Conservation (phyloP, 2,113 vertebrate genomes). For the Heptranchias perlo region DNA sequence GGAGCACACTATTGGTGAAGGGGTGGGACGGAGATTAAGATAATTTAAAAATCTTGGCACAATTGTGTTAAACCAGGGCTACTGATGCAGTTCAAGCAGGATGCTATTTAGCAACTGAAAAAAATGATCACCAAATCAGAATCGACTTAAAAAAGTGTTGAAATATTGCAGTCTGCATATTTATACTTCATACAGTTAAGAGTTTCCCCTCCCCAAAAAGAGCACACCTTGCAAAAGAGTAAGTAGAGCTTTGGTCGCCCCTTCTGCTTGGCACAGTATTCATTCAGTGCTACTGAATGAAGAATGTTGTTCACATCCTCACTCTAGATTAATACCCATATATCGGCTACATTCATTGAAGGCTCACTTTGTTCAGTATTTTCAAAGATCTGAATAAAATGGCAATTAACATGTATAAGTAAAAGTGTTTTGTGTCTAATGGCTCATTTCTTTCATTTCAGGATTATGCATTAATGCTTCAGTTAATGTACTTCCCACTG, state of each 20-base stretch:
- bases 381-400: constrained; percentile 28
- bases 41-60: background rate
- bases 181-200: background rate
- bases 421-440: background rate
- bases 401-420: background rate
- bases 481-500: constrained; percentile 5
- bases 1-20: background rate
- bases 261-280: background rate
- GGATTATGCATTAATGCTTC: background rate
- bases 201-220: background rate
- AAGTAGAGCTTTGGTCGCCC: background rate
- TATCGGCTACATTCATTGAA: background rate
- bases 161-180: background rate
- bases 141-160: background rate
- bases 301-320: background rate
- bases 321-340: background rate
- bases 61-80: background rate
- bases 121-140: background rate
- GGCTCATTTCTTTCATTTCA: background rate
- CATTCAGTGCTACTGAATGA: background rate
- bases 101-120: background rate
- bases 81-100: background rate
- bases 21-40: background rate
- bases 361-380: background rate
- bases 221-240: background rate